Evolutionary conservation across 2,888 invertebrate genomes (phyloP).

Genomic region (Athalia circularis): DNA sequence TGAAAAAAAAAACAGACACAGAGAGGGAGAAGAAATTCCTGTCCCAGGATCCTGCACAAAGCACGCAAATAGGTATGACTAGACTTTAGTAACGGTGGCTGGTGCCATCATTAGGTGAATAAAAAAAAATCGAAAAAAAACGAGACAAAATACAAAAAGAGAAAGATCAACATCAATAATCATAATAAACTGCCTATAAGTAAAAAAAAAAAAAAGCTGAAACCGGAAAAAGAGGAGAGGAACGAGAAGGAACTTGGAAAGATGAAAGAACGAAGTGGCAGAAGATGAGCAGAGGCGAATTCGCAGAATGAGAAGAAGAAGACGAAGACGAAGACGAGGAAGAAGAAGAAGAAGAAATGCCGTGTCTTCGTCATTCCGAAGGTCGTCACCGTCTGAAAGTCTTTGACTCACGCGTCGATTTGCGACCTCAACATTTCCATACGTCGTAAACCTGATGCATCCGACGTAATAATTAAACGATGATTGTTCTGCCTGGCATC

Average conservation of each 20-base stretch:
- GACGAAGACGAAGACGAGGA: neutral
- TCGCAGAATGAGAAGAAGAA: slow-evolving; percentile 14
- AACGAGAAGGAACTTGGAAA: slow-evolving; percentile 9
- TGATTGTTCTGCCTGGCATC: slow-evolving; percentile 29
- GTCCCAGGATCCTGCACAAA: slow-evolving; percentile 37
- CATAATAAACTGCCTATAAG: no score
- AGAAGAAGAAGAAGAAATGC: slow-evolving; percentile 24
- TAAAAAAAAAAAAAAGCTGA: neutral
- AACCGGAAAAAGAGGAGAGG: neutral
- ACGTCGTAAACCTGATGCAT: slow-evolving; percentile 42
- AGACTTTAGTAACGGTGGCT: slow-evolving; percentile 43
- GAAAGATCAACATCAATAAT: neutral
- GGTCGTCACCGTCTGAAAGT: slow-evolving; percentile 39
- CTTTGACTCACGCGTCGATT: slow-evolving; percentile 42
- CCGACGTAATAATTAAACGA: slow-evolving; percentile 45
- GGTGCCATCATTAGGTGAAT: slow-evolving; percentile 37
- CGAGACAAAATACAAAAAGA: neutral
- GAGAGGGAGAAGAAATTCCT: slow-evolving; percentile 16
- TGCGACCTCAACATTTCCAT: slow-evolving; percentile 29
- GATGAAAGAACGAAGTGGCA: neutral
- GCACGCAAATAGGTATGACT: slow-evolving; percentile 41
- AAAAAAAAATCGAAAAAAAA: slow-evolving; percentile 9
- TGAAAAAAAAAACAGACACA: no score
- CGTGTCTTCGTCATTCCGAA: slow-evolving; percentile 40
- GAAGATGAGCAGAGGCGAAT: neutral